Percentiles rank a stretch among this genome's conserved stretches.
Evolutionary conservation across 1,140 invertebrate genomes (phyloP).

Genomic region (Conus betulinus): DNA sequence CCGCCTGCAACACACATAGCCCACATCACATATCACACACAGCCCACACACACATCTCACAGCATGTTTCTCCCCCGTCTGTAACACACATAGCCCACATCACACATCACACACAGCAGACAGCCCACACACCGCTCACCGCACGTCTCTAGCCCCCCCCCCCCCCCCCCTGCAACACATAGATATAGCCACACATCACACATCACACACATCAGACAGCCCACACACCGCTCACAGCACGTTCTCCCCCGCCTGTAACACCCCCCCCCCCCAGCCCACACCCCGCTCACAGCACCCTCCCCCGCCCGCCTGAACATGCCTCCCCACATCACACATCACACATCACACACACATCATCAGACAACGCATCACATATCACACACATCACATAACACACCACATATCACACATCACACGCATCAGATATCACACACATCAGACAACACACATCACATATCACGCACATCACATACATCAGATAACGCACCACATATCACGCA

Average conservation of each 20-base stretch:
- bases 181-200: too few species aligned
- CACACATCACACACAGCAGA: constrained; percentile 44
- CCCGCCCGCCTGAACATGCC: constrained; percentile 1
- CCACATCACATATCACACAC: constrained; percentile 35
- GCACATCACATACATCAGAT: too few species aligned
- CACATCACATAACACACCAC: neutral
- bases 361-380: constrained; percentile 36
- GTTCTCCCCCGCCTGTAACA: constrained; percentile 52
- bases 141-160: too few species aligned
- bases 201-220: too few species aligned
- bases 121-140: constrained; percentile 57
- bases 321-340: neutral
- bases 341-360: constrained; percentile 60
- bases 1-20: constrained; percentile 9
- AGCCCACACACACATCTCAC: constrained; percentile 60
- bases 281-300: constrained; percentile 63
- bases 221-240: constrained; percentile 61
- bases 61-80: constrained; percentile 61
- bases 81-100: neutral
- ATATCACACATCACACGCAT: too few species aligned
- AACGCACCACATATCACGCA: too few species aligned
- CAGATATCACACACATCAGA: too few species aligned
- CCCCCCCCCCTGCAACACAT: constrained; percentile 37
- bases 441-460: too few species aligned
- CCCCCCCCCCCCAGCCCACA: constrained; percentile 45